Percentiles rank a stretch among this genome's conserved stretches.
These are phyloP conservation scores for Craseonycteris thonglongyai DNA, from an alignment of 2,113 vertebrate species.

Conservation along the genomic window DNA sequence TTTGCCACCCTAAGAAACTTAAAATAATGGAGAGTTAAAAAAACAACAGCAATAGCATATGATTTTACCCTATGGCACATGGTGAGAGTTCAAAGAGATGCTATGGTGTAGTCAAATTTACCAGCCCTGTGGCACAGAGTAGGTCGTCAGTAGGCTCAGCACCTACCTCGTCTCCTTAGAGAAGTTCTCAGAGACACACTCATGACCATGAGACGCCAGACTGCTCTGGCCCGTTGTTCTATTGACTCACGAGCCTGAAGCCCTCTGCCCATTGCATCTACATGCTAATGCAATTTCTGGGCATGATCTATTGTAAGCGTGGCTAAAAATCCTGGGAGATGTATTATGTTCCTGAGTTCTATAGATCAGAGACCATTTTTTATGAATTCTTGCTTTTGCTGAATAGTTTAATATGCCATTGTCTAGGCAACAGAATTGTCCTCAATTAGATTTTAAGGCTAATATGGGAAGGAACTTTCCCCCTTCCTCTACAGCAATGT, in stretches of 20 bases:
- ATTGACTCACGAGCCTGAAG: background rate
- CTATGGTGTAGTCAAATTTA: too few relatives aligned
- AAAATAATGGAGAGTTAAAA: background rate
- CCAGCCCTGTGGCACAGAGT: background rate
- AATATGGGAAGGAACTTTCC: slow-evolving; percentile 33
- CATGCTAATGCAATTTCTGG: slow-evolving; percentile 48
- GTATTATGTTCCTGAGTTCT: slow-evolving; percentile 1
- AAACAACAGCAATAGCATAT: background rate
- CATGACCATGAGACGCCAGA: background rate
- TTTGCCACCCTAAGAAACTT: background rate
- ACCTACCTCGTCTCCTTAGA: fast-evolving
- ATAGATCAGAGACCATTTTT: slow-evolving; percentile 25
- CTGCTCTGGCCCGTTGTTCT: background rate
- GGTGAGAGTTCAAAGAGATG: background rate
- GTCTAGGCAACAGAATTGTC: slow-evolving; percentile 45
- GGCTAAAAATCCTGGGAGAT: background rate
- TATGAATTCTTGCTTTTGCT: slow-evolving; percentile 28
- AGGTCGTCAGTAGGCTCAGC: background rate
- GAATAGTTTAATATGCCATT: slow-evolving; percentile 42
- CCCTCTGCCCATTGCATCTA: slow-evolving; percentile 13
- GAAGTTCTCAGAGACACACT: background rate
- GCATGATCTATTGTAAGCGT: background rate
- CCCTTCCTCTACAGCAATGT: background rate
- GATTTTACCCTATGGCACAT: background rate
- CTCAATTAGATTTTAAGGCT: slow-evolving; percentile 66